phyloP scores from a whole-genome alignment of 2,113 vertebrate species.

The Carassius gibelio region DNA sequence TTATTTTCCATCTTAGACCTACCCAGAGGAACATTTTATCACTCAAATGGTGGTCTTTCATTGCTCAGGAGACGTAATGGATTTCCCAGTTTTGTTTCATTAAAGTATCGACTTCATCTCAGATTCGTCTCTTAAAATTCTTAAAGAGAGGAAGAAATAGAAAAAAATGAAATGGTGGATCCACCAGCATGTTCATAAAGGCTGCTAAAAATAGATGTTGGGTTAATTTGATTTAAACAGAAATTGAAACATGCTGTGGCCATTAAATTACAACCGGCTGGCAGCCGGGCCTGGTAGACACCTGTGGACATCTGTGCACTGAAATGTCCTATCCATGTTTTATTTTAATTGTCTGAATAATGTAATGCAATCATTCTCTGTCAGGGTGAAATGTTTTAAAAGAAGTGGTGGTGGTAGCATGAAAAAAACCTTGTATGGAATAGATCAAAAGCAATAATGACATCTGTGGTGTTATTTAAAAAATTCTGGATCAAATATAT shows the following conservation, averaged over 20 bases:
- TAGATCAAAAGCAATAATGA: background rate
- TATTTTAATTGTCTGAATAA: constrained; percentile 45
- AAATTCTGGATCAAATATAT: too few relatives aligned
- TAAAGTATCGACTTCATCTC: background rate
- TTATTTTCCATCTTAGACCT: background rate
- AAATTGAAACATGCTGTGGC: constrained; percentile 72
- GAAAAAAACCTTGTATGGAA: background rate
- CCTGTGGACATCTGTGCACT: constrained; percentile 49
- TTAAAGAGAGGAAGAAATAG: background rate
- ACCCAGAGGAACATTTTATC: constrained; percentile 49
- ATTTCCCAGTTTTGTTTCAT: background rate
- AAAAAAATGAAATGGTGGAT: background rate
- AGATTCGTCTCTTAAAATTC: background rate
- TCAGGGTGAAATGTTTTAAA: background rate
- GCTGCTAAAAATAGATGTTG: constrained; percentile 62
- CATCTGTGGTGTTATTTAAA: too few relatives aligned
- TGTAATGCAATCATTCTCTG: background rate
- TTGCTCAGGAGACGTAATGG: constrained; percentile 10
- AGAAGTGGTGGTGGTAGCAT: background rate
- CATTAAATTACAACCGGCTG: constrained; percentile 67
- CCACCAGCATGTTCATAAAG: constrained; percentile 25
- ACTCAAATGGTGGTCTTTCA: background rate
- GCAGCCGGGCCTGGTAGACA: constrained; percentile 60
- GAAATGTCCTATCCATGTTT: constrained; percentile 17
- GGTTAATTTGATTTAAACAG: constrained; percentile 72